phyloP scores from a whole-genome alignment of 2,113 vertebrate species.

The Hyaena hyaena region DNA sequence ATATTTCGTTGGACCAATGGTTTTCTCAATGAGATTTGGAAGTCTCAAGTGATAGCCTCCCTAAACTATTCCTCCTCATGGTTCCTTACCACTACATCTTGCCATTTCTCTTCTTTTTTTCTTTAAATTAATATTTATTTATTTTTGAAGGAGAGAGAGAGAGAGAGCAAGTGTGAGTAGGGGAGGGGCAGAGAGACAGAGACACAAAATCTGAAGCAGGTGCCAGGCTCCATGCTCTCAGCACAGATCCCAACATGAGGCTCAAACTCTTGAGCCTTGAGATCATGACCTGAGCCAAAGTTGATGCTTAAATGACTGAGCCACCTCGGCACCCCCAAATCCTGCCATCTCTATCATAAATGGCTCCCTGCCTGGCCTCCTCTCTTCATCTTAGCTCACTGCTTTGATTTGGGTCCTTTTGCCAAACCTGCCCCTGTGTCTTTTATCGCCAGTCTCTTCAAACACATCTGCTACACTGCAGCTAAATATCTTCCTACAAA shows the following conservation, averaged over 20 bases:
- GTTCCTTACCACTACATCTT: background rate
- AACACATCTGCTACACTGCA: fast-evolving
- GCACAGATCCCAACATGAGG: too few relatives aligned
- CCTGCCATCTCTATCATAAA: background rate
- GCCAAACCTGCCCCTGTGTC: background rate
- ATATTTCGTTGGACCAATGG: background rate
- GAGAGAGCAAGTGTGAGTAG: fast-evolving
- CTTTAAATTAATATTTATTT: background rate
- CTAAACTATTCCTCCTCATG: background rate
- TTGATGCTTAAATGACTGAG: too few relatives aligned
- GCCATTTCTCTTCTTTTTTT: background rate
- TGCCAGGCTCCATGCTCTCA: too few relatives aligned
- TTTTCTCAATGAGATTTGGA: background rate
- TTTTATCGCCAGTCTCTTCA: background rate
- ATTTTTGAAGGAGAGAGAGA: too few relatives aligned
- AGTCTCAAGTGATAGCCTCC: background rate
- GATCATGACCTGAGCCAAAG: too few relatives aligned
- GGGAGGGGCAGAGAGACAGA: too few relatives aligned
- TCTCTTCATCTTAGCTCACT: background rate
- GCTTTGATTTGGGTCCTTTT: background rate
- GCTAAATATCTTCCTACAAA: background rate
- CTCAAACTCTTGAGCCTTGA: too few relatives aligned
- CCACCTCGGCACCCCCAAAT: too few relatives aligned
- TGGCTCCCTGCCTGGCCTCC: background rate
- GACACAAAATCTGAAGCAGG: too few relatives aligned